A percentile compares a stretch with the other conserved stretches of the same genome.
Evolutionary conservation across 2,113 vertebrate species (phyloP).

Genomic region (Callipepla californica): DNA sequence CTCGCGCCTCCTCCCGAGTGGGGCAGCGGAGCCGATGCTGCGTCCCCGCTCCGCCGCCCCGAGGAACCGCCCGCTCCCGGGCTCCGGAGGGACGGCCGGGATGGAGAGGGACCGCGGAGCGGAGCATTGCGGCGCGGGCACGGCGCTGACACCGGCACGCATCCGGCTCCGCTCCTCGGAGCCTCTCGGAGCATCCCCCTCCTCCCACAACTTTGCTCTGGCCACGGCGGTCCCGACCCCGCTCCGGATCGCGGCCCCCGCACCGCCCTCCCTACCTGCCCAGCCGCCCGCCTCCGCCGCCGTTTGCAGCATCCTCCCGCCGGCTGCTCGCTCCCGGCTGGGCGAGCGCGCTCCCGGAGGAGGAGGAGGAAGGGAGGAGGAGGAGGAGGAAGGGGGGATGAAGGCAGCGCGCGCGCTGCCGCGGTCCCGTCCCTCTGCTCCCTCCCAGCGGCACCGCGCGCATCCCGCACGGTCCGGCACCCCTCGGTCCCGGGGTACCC

Average conservation of each 20-base stretch:
- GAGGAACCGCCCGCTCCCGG: not conserved
- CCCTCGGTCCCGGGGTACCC: not conserved
- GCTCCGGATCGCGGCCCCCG: not conserved
- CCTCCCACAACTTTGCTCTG: not conserved
- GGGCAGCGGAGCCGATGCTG: not conserved
- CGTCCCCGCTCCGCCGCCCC: not conserved
- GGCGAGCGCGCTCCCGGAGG: conserved; percentile 38
- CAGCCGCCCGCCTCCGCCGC: conserved; percentile 42
- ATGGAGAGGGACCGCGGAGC: not conserved
- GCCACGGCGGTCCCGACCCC: not conserved
- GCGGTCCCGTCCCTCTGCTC: not conserved
- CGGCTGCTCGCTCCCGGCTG: conserved; percentile 54
- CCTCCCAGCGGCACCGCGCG: not conserved
- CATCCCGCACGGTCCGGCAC: not conserved
- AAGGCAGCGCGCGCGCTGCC: conserved; percentile 37
- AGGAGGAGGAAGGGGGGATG: not conserved
- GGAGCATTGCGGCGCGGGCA: not conserved
- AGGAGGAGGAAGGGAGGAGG: not conserved
- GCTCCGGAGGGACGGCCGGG: not conserved
- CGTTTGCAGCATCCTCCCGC: conserved; percentile 49
- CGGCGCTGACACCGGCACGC: not conserved
- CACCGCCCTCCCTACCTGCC: conserved; percentile 23
- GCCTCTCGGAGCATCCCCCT: not conserved
- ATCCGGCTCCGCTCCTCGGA: not conserved
- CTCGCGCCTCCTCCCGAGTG: not conserved